Base-by-base conservation (phyloP, 2,797 vertebrate species). In the Myotis findleyi region DNA sequence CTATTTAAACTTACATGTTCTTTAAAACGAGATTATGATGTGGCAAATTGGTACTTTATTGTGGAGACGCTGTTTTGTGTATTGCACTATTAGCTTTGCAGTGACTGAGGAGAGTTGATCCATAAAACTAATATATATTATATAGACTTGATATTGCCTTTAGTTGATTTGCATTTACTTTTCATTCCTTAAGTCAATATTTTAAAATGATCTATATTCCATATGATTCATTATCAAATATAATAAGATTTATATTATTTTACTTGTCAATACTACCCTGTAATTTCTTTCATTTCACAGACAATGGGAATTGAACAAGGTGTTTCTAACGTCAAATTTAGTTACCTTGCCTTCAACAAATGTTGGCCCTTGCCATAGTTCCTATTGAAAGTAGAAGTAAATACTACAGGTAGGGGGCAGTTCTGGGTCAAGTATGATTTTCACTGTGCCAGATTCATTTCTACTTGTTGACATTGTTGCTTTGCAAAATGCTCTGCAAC, bases 1-100 rank as follows among this genome's bases (percentile, higher is more conserved):
- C 25, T 73, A 38, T 91, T 92, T 82, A 77, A 91, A 91, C 79
- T 94, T 83, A 95, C 10, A 68, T 92, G 94, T 94, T 33, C 23
- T 91, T 87, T 75, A 73, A 73, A 95, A 62, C 8, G 83, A 94
- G 47, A 16, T 55, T 57, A 25, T 47, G 10, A 30, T 66, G 14
- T 91, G 27, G 57, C 51, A 96, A 93, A 92, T 14, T 95, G 44
- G 21, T 59, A 82, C 76, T 96, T 87, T 89, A 71, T 76, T 82
- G 21, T 38, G 30, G 23, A 71, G 25, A 93, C 49, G 17, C 33
- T 95, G 1, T 79, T 86, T 71, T 71, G 90, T 69, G 6, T 92
- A 25, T 88, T 77, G 13, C 5, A 75, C 72, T 90, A 73, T 77
- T 89, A 87, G 25, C n/a, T 81, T 20, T 85, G 6, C 51, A 86